Evolutionary conservation across 2,888 invertebrate genomes (phyloP), one percentile per base, ranked within the genome.

Genomic region (Lasioglossum pauxillum): DNA sequence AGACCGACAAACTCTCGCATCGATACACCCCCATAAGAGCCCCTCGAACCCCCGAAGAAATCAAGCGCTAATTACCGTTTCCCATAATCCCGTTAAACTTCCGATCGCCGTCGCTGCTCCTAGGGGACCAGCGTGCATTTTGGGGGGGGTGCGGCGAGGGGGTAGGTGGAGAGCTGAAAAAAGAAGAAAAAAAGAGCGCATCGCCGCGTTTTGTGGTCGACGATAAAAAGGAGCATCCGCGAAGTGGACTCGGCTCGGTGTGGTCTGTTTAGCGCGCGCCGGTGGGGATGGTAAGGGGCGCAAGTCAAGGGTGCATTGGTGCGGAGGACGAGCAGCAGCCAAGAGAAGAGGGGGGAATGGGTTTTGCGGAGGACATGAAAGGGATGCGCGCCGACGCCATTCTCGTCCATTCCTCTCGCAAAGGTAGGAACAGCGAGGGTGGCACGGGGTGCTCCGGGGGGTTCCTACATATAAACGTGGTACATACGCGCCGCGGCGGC

Each of bases 361-460:
- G 90, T 88, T 90, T 90, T 90, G 90, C 86, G 88, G 89, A 90
- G 90, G 86, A 91, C 90, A 90, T 87, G 91, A 91, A 91, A 91
- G 91, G 90, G 90, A 91, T 90, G 91, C 89, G 90, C 90, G 77
- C 85, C 85, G 88, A 91, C 91, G 93, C 93, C 93, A 92, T 93
- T 92, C 93, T 93, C 92, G 89, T 92, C 87, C 85, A 81, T 90
- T 90, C 86, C 89, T 90, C 86, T 90, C 81, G 74, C 85, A 67
- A 76, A 69, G 80, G 89, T 81, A 86, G 87, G 82, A 90, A 81
- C 82, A 77, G 60, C 78, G 84, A 49, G 87, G 91, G 83, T 87
- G 75, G 83, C 77, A 31, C 75, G 83, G 73, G 75, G 84, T 64
- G 10, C 49, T 69, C 10, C 67, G 27, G 67, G 49, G 53, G n/a